Evolutionary conservation across 2,888 invertebrate genomes (phyloP).

Genomic region (Limnephilus lunatus): DNA sequence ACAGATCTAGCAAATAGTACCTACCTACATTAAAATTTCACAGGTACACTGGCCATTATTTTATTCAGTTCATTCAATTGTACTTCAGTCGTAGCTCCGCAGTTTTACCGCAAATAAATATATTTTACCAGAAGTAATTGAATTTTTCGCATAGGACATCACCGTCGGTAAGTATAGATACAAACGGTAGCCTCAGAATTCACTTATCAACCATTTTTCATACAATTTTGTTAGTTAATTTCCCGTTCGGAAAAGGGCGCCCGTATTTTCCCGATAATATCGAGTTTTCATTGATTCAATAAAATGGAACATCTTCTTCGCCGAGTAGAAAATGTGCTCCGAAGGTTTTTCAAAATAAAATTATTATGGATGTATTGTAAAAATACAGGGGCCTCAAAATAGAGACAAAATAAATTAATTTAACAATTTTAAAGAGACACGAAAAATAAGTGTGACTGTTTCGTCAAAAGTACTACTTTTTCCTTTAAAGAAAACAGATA

Average conservation of each 20-base stretch:
- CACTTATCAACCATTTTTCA: conserved; percentile 6
- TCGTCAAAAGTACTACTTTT: too few species aligned
- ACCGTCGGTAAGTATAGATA: background rate
- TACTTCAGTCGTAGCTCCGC: background rate
- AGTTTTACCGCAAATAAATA: background rate
- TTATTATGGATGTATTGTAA: background rate
- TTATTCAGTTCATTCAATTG: background rate
- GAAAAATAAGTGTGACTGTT: too few species aligned
- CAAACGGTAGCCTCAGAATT: background rate
- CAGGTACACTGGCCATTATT: too few species aligned
- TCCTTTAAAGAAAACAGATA: too few species aligned
- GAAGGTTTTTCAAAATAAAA: background rate
- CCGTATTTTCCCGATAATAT: conserved; percentile 22
- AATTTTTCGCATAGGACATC: background rate
- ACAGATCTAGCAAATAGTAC: too few species aligned
- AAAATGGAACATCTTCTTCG: background rate
- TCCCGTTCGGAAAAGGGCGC: background rate
- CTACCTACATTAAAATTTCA: too few species aligned
- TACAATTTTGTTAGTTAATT: conserved; percentile 26
- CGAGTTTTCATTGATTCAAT: conserved; percentile 37
- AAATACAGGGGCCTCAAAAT: background rate
- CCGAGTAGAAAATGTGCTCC: background rate
- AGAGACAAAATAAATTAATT: background rate
- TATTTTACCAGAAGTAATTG: background rate
- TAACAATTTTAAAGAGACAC: too few species aligned